Conservation (phyloP, 2,888 invertebrate species). For the Euplexia lucipara region DNA sequence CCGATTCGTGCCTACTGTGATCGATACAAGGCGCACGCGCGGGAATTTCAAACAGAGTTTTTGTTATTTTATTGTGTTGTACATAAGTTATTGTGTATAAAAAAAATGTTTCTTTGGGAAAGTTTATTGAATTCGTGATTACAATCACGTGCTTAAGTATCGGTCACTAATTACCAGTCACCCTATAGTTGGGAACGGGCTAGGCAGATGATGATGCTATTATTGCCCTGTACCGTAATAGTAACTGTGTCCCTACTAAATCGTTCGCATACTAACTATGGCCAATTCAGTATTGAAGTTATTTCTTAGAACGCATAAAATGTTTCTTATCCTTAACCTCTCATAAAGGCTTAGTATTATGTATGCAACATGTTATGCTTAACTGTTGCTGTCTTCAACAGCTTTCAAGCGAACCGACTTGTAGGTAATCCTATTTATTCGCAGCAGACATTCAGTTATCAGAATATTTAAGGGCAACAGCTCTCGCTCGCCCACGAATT, state of each 20-base stretch:
- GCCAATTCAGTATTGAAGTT: constrained; percentile 17
- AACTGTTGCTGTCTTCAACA: neutral
- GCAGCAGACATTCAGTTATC: constrained; percentile 14
- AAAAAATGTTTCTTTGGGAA: too few species aligned
- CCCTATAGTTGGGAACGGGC: too few species aligned
- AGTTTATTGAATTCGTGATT: too few species aligned
- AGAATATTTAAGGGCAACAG: constrained; percentile 29
- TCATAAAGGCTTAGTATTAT: neutral
- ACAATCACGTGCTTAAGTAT: too few species aligned
- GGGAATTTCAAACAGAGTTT: too few species aligned
- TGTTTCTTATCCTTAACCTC: constrained; percentile 15
- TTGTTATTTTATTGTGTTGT: too few species aligned
- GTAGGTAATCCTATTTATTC: constrained; percentile 25
- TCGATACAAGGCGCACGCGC: too few species aligned
- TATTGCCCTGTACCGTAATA: too few species aligned
- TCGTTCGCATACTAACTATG: constrained; percentile 23
- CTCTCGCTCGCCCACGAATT: constrained; percentile 39
- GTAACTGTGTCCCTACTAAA: constrained; percentile 3
- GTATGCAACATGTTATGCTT: neutral
- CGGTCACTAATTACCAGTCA: too few species aligned
- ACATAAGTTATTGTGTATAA: too few species aligned
- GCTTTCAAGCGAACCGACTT: neutral
- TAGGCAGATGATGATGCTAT: too few species aligned
- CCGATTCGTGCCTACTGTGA: too few species aligned
- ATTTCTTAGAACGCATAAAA: constrained; percentile 8